These are phyloP conservation scores for Onchidella celtica DNA, from an alignment of 2,888 invertebrate genomes.

Conservation along the genomic window DNA sequence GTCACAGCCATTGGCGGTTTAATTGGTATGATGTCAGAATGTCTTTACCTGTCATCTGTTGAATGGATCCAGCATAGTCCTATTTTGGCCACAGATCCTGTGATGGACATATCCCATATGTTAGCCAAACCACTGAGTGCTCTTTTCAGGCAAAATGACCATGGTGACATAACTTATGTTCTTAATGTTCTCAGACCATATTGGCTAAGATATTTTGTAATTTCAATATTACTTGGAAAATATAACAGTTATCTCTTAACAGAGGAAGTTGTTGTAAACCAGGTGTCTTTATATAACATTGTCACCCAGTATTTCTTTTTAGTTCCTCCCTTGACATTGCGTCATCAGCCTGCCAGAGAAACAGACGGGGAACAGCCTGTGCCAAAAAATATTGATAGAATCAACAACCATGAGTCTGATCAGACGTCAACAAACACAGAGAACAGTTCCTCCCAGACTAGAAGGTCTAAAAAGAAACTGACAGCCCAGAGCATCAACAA, in stretches of 20 bases:
- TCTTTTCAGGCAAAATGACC: neutral
- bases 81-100: constrained; percentile 28
- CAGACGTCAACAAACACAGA: too few species aligned
- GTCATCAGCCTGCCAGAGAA: neutral
- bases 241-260: constrained; percentile 65
- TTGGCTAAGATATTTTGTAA: constrained; percentile 64
- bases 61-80: constrained; percentile 15
- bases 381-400: neutral
- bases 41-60: neutral
- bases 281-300: constrained; percentile 20
- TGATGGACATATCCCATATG: neutral
- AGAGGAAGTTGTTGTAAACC: constrained; percentile 33
- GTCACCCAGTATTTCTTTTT: constrained; percentile 40
- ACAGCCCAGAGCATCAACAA: constrained; percentile 54
- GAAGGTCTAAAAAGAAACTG: neutral
- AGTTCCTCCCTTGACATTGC: neutral
- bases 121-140: constrained; percentile 18
- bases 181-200: constrained; percentile 57
- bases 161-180: constrained; percentile 37
- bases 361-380: neutral
- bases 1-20: constrained; percentile 16
- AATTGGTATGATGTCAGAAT: constrained; percentile 26
- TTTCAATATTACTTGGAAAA: constrained; percentile 57
- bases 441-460: too few species aligned
- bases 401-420: neutral